phyloP scores from a whole-genome alignment of 2,113 vertebrate genomes.

The Cervus canadensis region DNA sequence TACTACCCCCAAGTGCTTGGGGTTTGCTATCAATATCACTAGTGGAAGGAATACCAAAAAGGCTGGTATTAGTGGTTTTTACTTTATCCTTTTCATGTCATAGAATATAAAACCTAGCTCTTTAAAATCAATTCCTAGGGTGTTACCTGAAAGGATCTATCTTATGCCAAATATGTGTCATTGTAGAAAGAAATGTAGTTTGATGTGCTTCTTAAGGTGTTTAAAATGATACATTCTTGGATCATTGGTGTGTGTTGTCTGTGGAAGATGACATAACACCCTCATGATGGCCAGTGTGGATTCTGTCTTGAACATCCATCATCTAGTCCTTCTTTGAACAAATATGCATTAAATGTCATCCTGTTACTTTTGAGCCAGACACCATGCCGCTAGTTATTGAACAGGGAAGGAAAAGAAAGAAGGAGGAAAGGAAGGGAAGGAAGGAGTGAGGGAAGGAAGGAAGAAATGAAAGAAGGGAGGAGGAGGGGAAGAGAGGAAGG shows the following conservation, averaged over 20 bases:
- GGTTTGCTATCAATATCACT: not conserved
- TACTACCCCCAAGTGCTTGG: not conserved
- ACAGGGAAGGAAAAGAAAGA: too few species aligned
- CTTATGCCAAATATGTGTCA: not conserved
- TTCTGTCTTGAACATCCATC: not conserved
- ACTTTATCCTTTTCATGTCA: not conserved
- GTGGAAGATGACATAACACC: not conserved
- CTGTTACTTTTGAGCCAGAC: not conserved
- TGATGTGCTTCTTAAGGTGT: not conserved
- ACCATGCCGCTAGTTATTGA: not conserved
- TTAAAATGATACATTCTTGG: not conserved
- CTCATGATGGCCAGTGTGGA: not conserved
- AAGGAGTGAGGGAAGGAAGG: rapidly evolving
- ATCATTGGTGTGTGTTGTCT: not conserved
- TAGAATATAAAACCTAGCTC: not conserved
- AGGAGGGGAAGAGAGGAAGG: too few species aligned
- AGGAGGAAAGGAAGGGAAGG: too few species aligned
- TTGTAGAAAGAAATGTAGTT: not conserved
- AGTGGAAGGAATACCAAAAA: not conserved
- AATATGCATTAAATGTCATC: not conserved
- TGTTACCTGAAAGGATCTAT: not conserved
- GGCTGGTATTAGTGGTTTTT: not conserved
- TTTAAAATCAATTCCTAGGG: not conserved
- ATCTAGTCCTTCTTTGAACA: not conserved
- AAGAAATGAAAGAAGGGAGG: rapidly evolving